Evolutionary conservation across 2,888 invertebrate species (phyloP), one percentile per base, ranked within the genome.

Genomic region (Yponomeuta cagnagella): DNA sequence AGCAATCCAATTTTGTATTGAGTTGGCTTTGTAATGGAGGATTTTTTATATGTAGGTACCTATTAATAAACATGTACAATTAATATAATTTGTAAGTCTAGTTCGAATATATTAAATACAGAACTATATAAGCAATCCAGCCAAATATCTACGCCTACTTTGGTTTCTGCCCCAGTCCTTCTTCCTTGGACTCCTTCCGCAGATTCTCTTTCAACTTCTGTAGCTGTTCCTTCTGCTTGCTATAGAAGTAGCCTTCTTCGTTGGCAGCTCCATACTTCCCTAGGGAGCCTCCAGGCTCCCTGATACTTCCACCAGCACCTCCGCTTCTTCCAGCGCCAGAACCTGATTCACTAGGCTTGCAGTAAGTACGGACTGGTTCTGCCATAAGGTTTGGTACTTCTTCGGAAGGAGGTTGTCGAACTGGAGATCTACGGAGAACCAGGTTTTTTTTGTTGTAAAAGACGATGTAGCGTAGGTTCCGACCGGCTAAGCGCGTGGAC

Each of bases 221-320:
- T 10, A 90, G 48, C 48, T 84, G 81, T 37, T 88, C 84, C 71
- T 74, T 81, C 63, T 83, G 79, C 71, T 88, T 84, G 48, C 81
- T 78, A 71, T 81, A 78, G 78, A 90, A 90, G 76, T 86, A 90
- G 0, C 82, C 81, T 70, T 89, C 90, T 74, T 90, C 90, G 43
- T 85, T 80, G 0, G 85, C 85, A 0, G 85, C 80, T 1, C 83
- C 87, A 48, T 77, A 85, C 72, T 78, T 78, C 0, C 89, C 89
- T 1, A 90, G 71, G 0, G 81, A 80, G 37, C 85, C 87, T 0
- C 88, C 89, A 0, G 86, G 79, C 71, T 86, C 84, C 70, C 83
- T 81, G 0, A 88, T 77, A 0, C 83, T 74, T 0, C 89, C 89
- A 0, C 87, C 88, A 0, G 76, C 77, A 0, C 87, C 88, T 0